Conservation (phyloP, 2,888 invertebrate species). For the Petrolisthes manimaculis region DNA sequence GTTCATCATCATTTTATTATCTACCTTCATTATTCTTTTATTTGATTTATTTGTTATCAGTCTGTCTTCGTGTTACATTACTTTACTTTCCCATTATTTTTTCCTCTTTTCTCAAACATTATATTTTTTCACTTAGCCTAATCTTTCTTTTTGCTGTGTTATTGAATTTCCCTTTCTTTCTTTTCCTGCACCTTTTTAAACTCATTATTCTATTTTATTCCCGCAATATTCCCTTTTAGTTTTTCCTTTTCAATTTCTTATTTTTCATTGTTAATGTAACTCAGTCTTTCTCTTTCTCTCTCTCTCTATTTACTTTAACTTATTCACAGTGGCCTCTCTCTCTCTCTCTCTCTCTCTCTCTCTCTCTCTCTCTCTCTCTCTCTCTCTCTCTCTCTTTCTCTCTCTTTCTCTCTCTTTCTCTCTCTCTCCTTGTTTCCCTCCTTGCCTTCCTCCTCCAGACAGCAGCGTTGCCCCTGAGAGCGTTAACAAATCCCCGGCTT, state of each 20-base stretch:
- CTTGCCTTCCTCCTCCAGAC: not conserved
- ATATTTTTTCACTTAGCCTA: no score
- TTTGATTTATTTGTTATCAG: no score
- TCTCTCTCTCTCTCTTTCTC: slow-evolving; percentile 23
- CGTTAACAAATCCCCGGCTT: slow-evolving; percentile 54
- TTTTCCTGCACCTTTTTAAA: not conserved
- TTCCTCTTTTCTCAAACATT: not conserved
- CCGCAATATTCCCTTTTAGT: no score
- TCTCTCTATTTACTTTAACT: not conserved
- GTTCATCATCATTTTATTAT: no score
- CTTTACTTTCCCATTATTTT: not conserved
- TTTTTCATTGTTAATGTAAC: not conserved
- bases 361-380: slow-evolving; percentile 20
- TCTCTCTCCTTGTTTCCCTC: not conserved
- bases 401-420: not conserved
- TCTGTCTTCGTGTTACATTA: no score
- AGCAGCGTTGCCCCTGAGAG: slow-evolving; percentile 18
- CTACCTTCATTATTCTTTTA: no score
- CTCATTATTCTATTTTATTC: no score
- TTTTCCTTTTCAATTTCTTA: not conserved
- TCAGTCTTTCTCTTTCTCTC: slow-evolving; percentile 15
- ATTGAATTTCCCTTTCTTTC: not conserved
- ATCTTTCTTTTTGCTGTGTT: no score
- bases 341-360: slow-evolving; percentile 26
- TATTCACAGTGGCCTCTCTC: not conserved